Evolutionary conservation across 1,140 invertebrate species (phyloP).

Genomic region (Drosophila carrolli): DNA sequence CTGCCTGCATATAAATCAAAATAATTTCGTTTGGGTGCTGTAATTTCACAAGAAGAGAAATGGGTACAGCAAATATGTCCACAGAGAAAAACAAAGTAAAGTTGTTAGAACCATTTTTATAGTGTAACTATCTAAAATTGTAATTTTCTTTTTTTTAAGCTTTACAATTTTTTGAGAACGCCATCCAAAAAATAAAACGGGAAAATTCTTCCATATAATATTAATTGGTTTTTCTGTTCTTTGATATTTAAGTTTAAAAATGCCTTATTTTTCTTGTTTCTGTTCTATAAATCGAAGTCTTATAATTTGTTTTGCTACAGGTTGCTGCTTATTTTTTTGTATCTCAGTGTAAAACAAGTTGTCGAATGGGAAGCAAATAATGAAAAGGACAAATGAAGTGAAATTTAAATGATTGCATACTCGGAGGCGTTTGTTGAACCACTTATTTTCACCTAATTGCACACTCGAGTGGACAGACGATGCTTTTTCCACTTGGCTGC

Average conservation of each 20-base stretch:
- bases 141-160: no score
- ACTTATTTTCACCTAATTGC: slow-evolving; percentile 83
- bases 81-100: background rate
- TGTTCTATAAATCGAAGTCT: no score
- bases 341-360: slow-evolving; percentile 14
- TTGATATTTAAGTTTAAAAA: no score
- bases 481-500: slow-evolving; percentile 57
- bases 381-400: slow-evolving; percentile 82
- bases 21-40: slow-evolving; percentile 75
- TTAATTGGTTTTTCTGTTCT: no score
- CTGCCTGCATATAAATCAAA: slow-evolving; percentile 79
- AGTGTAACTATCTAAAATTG: no score
- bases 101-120: no score
- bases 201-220: no score
- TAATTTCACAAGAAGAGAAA: slow-evolving; percentile 56
- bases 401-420: slow-evolving; percentile 83
- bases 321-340: no score
- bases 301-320: no score
- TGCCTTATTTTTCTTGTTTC: no score
- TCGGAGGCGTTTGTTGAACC: slow-evolving; percentile 77
- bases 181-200: no score
- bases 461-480: slow-evolving; percentile 76
- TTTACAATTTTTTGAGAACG: no score
- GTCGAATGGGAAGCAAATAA: slow-evolving; percentile 35
- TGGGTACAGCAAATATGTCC: background rate